Evolutionary conservation across 2,113 vertebrate species (phyloP).

Genomic region (Tylochromis polylepis): DNA sequence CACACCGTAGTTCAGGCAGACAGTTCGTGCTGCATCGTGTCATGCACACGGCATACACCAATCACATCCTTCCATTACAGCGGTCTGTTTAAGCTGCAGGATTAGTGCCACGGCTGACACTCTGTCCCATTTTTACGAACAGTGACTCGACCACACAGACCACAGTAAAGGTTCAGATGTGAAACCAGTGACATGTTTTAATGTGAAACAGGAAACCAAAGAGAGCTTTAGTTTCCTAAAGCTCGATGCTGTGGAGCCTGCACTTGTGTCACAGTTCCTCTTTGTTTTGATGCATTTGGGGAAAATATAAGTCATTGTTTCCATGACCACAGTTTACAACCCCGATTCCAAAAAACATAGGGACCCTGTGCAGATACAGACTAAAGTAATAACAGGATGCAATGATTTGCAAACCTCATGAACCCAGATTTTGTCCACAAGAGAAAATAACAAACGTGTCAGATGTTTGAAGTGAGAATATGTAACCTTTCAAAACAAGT

Average conservation of each 20-base stretch:
- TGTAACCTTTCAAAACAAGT: too few relatives aligned
- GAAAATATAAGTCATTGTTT: background rate
- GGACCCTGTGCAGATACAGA: background rate
- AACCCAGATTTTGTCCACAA: too few relatives aligned
- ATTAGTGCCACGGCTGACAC: background rate
- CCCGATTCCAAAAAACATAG: background rate
- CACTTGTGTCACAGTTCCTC: background rate
- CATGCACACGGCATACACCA: accelerated
- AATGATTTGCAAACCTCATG: background rate
- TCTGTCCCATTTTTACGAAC: background rate
- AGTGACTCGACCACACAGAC: accelerated
- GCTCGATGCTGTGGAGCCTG: background rate
- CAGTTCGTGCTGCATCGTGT: background rate
- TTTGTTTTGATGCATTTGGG: background rate
- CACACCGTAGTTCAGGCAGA: background rate
- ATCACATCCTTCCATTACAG: background rate
- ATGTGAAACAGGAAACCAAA: background rate
- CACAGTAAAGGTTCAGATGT: background rate
- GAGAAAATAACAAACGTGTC: too few relatives aligned
- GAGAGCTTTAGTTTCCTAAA: accelerated
- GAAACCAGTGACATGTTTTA: background rate
- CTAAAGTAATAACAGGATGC: background rate
- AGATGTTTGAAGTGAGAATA: too few relatives aligned
- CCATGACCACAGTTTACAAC: background rate
- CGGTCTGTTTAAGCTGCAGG: background rate